These are phyloP conservation scores for Enteromius fasciolatus DNA, from an alignment of 2,797 vertebrate species.

Conservation along the genomic window DNA sequence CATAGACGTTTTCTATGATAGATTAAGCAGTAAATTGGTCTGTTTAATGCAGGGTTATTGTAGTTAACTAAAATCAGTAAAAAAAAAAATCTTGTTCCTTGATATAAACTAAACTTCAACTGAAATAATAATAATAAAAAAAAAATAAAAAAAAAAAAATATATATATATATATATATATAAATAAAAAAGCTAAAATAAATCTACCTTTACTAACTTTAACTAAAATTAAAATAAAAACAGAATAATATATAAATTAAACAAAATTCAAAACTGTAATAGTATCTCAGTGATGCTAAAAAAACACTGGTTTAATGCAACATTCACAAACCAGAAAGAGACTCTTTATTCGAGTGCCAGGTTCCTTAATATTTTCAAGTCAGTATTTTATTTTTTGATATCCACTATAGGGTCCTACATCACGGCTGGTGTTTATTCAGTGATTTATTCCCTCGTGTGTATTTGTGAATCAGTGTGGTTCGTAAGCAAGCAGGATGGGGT, in stretches of 20 bases:
- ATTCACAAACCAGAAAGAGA: constrained; percentile 10
- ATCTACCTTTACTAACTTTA: background rate
- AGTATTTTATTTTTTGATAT: constrained; percentile 46
- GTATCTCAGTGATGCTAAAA: background rate
- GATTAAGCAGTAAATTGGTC: background rate
- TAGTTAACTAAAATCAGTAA: background rate
- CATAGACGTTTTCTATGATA: background rate
- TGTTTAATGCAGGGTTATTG: background rate
- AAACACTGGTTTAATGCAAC: constrained; percentile 25
- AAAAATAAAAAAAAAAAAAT: too few relatives aligned
- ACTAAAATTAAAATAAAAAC: background rate
- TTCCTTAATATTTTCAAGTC: constrained; percentile 14
- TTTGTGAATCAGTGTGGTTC: constrained; percentile 11
- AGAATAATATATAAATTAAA: background rate
- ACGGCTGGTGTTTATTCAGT: constrained; percentile 33
- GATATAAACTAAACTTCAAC: background rate
- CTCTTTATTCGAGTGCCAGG: constrained; percentile 42
- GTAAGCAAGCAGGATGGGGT: constrained; percentile 12
- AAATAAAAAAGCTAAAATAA: too few relatives aligned
- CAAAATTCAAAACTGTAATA: background rate
- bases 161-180: too few relatives aligned
- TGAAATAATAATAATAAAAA: too few relatives aligned
- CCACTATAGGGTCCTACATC: constrained; percentile 44
- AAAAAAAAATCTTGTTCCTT: background rate
- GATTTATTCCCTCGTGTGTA: constrained; percentile 51